Conservation (phyloP, 1,140 invertebrate species). For the Bactericera cockerelli region DNA sequence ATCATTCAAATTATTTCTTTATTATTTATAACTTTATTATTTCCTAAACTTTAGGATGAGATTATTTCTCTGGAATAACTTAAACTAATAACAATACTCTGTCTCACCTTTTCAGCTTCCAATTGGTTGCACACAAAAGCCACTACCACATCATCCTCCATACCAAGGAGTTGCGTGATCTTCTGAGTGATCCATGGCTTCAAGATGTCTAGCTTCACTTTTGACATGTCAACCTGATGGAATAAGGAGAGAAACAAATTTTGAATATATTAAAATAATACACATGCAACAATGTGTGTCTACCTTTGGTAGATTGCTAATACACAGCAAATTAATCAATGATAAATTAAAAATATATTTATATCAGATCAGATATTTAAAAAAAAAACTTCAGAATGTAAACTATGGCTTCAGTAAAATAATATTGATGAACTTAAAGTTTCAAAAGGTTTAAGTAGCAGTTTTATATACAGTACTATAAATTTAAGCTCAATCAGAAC, state of each 20-base stretch:
- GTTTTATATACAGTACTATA: not conserved
- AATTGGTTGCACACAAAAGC: conserved; percentile 98
- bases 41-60: too few relatives aligned
- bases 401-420: not conserved
- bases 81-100: too few relatives aligned
- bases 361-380: not conserved
- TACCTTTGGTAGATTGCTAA: too few relatives aligned
- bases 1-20: too few relatives aligned
- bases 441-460: not conserved
- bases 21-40: too few relatives aligned
- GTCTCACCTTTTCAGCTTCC: conserved; percentile 66
- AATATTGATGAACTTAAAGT: not conserved
- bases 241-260: too few relatives aligned
- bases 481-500: too few relatives aligned
- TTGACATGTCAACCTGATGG: conserved; percentile 89
- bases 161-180: conserved; percentile 84
- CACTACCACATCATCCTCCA: conserved; percentile 96
- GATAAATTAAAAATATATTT: too few relatives aligned
- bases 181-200: conserved; percentile 98
- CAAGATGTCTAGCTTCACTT: conserved; percentile 92
- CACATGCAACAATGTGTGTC: too few relatives aligned
- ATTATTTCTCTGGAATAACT: too few relatives aligned
- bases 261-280: too few relatives aligned
- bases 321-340: too few relatives aligned
- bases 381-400: not conserved